Conservation (phyloP, 1,140 invertebrate genomes). For the Belonocnema kinseyi region DNA sequence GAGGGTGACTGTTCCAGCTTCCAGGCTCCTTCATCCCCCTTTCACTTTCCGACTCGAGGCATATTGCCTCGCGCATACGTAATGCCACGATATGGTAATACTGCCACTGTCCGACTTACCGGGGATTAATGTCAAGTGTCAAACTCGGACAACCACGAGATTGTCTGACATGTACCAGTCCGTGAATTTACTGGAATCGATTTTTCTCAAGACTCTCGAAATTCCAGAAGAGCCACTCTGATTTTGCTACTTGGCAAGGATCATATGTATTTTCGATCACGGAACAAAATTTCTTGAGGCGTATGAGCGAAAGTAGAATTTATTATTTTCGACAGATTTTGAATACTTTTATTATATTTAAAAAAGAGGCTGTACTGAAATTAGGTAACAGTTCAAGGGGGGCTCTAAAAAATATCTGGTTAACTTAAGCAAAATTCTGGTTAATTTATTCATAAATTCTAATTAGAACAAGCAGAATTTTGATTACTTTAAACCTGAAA, state of each 20-base stretch:
- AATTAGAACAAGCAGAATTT: too few species aligned
- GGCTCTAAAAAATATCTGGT: too few species aligned
- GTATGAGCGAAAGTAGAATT: too few species aligned
- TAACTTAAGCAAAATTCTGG: too few species aligned
- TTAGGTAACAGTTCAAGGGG: too few species aligned
- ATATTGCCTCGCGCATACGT: slow-evolving; percentile 59
- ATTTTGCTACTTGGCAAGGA: slow-evolving; percentile 10
- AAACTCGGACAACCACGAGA: slow-evolving; percentile 51
- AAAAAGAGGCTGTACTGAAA: too few species aligned
- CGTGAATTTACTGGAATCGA: slow-evolving; percentile 47
- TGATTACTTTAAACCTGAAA: too few species aligned
- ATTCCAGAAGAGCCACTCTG: slow-evolving; percentile 4
- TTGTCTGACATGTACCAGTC: slow-evolving; percentile 46
- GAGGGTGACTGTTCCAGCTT: slow-evolving; percentile 48
- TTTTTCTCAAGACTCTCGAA: slow-evolving; percentile 8
- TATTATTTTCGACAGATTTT: too few species aligned
- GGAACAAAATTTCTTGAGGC: too few species aligned
- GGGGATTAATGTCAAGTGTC: slow-evolving; percentile 62
- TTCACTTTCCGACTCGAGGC: slow-evolving; percentile 45
- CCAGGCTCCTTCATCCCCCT: slow-evolving; percentile 36
- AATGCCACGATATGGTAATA: slow-evolving; percentile 53
- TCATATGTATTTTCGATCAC: not conserved
- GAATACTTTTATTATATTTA: too few species aligned
- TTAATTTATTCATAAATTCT: too few species aligned
- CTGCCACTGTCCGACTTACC: slow-evolving; percentile 56